Conservation (phyloP, 1,140 invertebrate genomes). For the Hylaeus volcanicus region DNA sequence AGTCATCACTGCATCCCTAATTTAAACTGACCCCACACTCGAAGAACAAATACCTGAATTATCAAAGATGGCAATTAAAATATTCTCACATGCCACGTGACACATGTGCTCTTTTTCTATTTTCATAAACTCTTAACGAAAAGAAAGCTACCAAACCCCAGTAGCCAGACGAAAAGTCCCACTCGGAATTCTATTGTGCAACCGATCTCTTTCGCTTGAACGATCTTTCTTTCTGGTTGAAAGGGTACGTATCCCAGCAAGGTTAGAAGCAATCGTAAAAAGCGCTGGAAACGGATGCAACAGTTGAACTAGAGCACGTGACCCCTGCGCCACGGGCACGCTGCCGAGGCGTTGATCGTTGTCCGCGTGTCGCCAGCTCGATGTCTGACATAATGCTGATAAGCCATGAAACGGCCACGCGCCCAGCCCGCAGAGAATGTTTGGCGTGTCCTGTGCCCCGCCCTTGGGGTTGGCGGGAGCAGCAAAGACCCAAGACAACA, state of each 20-base stretch:
- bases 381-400: conserved; percentile 67
- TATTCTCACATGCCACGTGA: no score
- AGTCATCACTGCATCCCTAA: no score
- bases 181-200: not conserved
- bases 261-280: not conserved
- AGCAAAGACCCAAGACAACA: conserved; percentile 43
- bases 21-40: no score
- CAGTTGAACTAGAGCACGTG: conserved; percentile 43
- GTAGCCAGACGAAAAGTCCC: not conserved
- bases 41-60: no score
- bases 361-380: conserved; percentile 58
- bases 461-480: conserved; percentile 73
- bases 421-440: conserved; percentile 69
- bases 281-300: conserved; percentile 37
- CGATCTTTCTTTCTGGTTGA: conserved; percentile 30
- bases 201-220: not conserved
- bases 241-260: conserved; percentile 5
- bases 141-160: not conserved
- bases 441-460: conserved; percentile 74
- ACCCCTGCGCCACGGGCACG: conserved; percentile 37
- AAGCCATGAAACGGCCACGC: conserved; percentile 66
- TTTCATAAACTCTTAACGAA: not conserved
- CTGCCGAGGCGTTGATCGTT: conserved; percentile 62
- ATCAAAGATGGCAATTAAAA: no score
- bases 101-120: no score